Evolutionary conservation across 2,797 vertebrate species (phyloP).

Genomic region (Amphiprion clarkii): DNA sequence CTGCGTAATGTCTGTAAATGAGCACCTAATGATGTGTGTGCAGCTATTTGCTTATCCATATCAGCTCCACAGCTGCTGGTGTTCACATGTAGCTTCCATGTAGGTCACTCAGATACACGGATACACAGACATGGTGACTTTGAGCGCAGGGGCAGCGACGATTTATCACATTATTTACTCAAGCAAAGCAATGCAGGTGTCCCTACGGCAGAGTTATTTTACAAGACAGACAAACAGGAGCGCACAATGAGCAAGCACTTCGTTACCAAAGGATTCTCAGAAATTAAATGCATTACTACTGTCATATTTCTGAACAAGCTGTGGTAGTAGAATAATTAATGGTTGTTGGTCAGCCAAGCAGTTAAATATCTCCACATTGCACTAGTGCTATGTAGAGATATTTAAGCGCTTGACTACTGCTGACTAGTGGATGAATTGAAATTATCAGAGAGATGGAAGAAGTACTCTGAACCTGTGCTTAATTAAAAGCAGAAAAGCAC

Average conservation of each 20-base stretch:
- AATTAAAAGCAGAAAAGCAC: no score
- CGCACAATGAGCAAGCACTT: not conserved
- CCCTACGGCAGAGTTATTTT: not conserved
- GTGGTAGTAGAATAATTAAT: not conserved
- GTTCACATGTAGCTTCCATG: conserved; percentile 63
- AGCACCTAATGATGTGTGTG: conserved; percentile 78
- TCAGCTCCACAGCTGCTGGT: conserved; percentile 68
- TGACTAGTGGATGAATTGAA: no score
- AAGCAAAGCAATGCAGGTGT: not conserved
- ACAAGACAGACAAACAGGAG: not conserved
- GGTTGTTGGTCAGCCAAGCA: not conserved
- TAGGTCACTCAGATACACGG: conserved; percentile 4
- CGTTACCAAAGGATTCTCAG: not conserved
- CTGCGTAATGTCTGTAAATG: conserved; percentile 71
- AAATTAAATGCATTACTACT: no score
- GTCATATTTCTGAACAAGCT: no score
- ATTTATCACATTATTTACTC: conserved; percentile 35
- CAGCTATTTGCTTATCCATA: conserved; percentile 73
- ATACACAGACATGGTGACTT: conserved; percentile 10
- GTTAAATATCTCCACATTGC: not conserved
- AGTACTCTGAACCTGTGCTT: no score
- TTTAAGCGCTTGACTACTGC: no score
- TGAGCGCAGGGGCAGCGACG: conserved; percentile 18
- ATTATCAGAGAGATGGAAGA: no score
- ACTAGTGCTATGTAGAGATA: no score